Evolutionary conservation across 2,888 invertebrate species (phyloP).

Genomic region (Charanyca ferruginea): DNA sequence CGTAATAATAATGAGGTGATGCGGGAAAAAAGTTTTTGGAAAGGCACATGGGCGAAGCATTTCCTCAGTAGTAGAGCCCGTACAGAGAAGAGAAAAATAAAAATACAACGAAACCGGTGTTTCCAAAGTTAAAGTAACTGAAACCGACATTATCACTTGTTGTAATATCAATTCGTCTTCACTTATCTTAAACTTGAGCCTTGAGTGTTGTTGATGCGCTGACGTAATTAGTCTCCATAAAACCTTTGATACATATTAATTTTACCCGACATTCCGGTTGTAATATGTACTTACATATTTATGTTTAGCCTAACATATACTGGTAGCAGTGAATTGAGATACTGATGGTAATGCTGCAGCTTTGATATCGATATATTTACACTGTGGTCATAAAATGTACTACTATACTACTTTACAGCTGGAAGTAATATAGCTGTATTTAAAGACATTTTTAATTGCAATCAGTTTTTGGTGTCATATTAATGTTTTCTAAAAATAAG

Average conservation of each 20-base stretch:
- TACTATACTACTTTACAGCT: constrained; percentile 22
- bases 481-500: background rate
- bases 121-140: constrained; percentile 14
- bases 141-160: constrained; percentile 37
- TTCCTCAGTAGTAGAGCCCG: too few relatives aligned
- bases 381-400: constrained; percentile 45
- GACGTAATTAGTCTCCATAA: constrained; percentile 80
- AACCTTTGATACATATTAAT: constrained; percentile 81
- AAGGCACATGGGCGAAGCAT: too few relatives aligned
- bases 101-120: background rate
- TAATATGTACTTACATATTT: constrained; percentile 29
- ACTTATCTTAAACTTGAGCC: constrained; percentile 59
- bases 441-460: background rate
- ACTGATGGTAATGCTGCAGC: constrained; percentile 24
- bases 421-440: constrained; percentile 19
- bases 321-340: constrained; percentile 43
- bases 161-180: constrained; percentile 49
- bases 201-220: constrained; percentile 66
- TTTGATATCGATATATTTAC: constrained; percentile 51
- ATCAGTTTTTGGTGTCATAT: background rate
- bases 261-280: constrained; percentile 65
- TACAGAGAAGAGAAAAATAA: too few relatives aligned
- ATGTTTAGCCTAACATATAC: constrained; percentile 36
- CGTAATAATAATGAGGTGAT: too few relatives aligned
- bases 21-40: too few relatives aligned